Evolutionary conservation across 35 echinoderm and acorn worm genomes (phyloP).

Genomic region (Ptychodera flava): DNA sequence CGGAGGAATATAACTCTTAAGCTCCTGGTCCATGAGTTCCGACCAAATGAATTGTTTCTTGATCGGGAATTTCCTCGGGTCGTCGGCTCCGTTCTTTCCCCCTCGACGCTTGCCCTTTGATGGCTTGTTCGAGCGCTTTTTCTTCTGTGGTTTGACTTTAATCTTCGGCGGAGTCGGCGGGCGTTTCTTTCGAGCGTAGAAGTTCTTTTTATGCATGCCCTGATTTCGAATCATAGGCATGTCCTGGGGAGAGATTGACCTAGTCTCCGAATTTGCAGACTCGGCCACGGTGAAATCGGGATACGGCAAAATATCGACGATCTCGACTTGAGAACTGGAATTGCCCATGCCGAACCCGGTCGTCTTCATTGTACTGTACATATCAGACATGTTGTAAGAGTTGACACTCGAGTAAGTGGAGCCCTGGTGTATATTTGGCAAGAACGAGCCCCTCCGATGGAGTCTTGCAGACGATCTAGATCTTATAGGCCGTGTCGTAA

Average conservation of each 20-base stretch:
- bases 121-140: background rate
- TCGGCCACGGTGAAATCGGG: background rate
- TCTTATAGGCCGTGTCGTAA: background rate
- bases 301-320: background rate
- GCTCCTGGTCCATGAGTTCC: conserved; percentile 42
- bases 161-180: conserved; percentile 42
- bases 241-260: background rate
- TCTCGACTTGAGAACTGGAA: background rate
- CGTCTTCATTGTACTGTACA: background rate
- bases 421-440: background rate
- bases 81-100: background rate
- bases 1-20: conserved; percentile 45
- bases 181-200: conserved; percentile 5
- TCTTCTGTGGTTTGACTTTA: conserved; percentile 38
- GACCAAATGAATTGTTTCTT: conserved; percentile 65
- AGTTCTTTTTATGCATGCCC: background rate
- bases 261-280: background rate
- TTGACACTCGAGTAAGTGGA: background rate
- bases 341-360: background rate
- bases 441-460: background rate
- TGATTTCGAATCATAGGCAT: background rate
- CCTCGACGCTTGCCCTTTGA: conserved; percentile 3
- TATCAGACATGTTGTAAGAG: background rate
- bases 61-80: conserved; percentile 27
- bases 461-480: background rate